phyloP scores from a whole-genome alignment of 2,888 invertebrate genomes.

The Chrysopilus asiliformis region DNA sequence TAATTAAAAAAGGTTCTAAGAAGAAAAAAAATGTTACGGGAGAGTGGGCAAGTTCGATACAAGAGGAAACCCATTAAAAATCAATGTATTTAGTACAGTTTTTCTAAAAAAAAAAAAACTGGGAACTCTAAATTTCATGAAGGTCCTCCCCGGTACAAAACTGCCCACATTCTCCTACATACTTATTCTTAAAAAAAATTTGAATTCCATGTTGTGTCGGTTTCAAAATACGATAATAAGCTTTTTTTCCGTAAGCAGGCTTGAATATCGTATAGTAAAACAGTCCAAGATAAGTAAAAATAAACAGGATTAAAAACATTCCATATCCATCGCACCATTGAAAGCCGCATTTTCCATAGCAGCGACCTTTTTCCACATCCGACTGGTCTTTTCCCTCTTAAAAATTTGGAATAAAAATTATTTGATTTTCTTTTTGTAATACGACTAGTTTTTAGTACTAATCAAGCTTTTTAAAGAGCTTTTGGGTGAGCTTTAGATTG shows the following conservation, averaged over 20 bases:
- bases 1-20: neutral
- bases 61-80: neutral
- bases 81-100: neutral
- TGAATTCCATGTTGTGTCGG: too few relatives aligned
- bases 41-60: neutral
- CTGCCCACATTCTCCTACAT: too few relatives aligned
- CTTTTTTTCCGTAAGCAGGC: too few relatives aligned
- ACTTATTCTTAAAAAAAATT: too few relatives aligned
- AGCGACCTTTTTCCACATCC: slow-evolving; percentile 12
- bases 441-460: too few relatives aligned
- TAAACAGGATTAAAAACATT: slow-evolving; percentile 49
- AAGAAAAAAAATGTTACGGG: neutral
- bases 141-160: too few relatives aligned
- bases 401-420: too few relatives aligned
- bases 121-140: too few relatives aligned
- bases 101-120: neutral
- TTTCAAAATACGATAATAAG: too few relatives aligned
- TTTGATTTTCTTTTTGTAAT: too few relatives aligned
- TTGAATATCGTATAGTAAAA: slow-evolving; percentile 52
- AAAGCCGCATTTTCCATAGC: slow-evolving; percentile 22
- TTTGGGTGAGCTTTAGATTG: too few relatives aligned
- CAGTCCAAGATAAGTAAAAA: slow-evolving; percentile 46
- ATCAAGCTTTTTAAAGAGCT: too few relatives aligned
- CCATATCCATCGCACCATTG: slow-evolving; percentile 55
- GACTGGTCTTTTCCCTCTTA: slow-evolving; percentile 6